A percentile compares a stretch with the other conserved stretches of the same genome.
These are phyloP conservation scores for Sminthopsis crassicaudata DNA, from an alignment of 2,113 vertebrate genomes.

Conservation along the genomic window DNA sequence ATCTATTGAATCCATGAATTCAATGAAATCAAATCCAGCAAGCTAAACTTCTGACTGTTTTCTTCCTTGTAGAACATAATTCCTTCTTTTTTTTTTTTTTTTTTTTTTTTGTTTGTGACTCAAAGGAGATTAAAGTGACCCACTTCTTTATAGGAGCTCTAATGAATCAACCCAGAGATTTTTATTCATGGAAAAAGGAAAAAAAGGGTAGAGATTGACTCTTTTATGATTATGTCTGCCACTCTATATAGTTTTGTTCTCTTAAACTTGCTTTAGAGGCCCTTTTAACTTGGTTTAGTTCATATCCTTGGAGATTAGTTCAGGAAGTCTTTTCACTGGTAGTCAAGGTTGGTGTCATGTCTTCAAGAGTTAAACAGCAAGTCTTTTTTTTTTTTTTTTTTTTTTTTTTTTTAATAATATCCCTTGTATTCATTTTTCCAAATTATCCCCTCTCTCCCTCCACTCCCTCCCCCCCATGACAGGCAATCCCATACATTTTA, in stretches of 20 bases:
- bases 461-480: no score
- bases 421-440: no score
- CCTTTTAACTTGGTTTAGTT: background rate
- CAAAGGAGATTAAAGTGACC: conserved; percentile 5
- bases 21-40: background rate
- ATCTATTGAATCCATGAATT: background rate
- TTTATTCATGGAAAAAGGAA: conserved; percentile 3
- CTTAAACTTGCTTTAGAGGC: conserved; percentile 20
- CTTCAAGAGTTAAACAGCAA: conserved; percentile 11
- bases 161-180: conserved; percentile 33
- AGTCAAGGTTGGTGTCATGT: conserved; percentile 16
- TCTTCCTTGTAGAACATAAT: conserved; percentile 4
- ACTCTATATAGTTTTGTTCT: conserved; percentile 34
- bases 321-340: background rate
- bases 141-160: background rate
- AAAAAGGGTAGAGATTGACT: background rate
- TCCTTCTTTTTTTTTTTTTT: no score
- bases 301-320: background rate
- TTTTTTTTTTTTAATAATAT: no score
- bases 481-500: no score
- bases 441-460: no score
- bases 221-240: background rate
- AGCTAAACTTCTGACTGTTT: conserved; percentile 26
- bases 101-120: conserved; percentile 11
- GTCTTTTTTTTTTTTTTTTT: no score